Percentiles rank a stretch among this genome's conserved stretches.
Conservation (phyloP, 2,797 vertebrate species). For the Syngnathus acus region DNA sequence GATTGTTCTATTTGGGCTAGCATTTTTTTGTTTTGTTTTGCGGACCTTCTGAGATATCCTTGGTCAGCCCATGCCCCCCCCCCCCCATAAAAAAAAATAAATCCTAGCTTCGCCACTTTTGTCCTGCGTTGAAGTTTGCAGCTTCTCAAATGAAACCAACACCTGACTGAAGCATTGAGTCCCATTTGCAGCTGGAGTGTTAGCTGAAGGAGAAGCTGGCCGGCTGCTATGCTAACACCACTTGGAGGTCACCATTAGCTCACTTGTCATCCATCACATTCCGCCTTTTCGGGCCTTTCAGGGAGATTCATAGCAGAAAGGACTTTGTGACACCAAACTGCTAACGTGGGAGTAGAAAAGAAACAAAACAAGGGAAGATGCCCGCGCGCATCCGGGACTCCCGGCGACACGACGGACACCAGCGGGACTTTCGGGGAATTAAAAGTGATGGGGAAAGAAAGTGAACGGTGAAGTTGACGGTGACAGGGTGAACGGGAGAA, state of each 20-base stretch:
- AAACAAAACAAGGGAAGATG: neutral
- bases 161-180: slow-evolving; percentile 27
- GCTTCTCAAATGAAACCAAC: neutral
- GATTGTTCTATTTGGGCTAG: no score
- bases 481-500: neutral
- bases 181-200: slow-evolving; percentile 42
- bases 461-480: neutral
- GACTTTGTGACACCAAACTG: neutral
- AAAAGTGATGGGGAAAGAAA: neutral
- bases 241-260: slow-evolving; percentile 13
- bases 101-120: no score
- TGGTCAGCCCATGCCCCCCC: no score
- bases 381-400: neutral
- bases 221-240: slow-evolving; percentile 41
- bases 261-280: slow-evolving; percentile 26
- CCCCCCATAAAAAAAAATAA: no score
- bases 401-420: neutral
- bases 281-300: slow-evolving; percentile 25
- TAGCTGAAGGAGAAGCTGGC: slow-evolving; percentile 21
- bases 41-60: no score
- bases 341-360: neutral
- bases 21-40: no score
- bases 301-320: slow-evolving; percentile 14
- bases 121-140: neutral
- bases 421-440: neutral